Evolutionary conservation across 2,797 vertebrate genomes (phyloP).

Genomic region (Cyclopterus lumpus): DNA sequence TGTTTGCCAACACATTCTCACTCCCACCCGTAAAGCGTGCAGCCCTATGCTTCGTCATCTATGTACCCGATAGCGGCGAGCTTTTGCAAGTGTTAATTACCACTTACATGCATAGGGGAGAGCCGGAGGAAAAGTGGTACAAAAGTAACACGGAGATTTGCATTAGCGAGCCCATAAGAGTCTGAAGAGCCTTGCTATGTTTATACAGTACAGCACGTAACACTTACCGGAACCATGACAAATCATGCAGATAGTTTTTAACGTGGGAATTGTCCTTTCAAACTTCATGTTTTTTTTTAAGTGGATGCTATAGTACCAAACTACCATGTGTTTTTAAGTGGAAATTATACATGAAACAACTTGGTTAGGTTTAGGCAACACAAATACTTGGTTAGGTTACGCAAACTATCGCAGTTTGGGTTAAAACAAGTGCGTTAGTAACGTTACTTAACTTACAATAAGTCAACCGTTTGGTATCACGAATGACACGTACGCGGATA

Average conservation of each 20-base stretch:
- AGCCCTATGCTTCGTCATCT: background rate
- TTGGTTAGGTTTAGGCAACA: background rate
- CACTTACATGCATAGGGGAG: too few relatives aligned
- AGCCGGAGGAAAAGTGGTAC: background rate
- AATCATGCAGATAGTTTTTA: background rate
- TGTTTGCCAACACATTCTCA: background rate
- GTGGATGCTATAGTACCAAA: background rate
- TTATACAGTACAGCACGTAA: background rate
- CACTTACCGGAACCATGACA: background rate
- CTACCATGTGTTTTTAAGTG: too few relatives aligned
- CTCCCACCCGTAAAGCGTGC: background rate
- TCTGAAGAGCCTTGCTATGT: background rate
- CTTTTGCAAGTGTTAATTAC: background rate
- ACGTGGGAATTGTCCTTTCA: background rate
- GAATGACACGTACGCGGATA: background rate
- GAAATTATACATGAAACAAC: background rate
- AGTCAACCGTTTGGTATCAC: background rate
- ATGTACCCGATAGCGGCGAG: background rate
- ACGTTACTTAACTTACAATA: background rate
- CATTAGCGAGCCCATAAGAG: background rate
- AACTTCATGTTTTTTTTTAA: too few relatives aligned
- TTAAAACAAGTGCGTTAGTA: background rate
- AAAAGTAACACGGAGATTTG: background rate
- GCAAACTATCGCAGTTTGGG: background rate
- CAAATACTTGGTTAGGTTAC: background rate